Percentiles rank a stretch among this genome's conserved stretches.
Evolutionary conservation across 2,113 vertebrate species (phyloP).

Genomic region (Ailurus styani): DNA sequence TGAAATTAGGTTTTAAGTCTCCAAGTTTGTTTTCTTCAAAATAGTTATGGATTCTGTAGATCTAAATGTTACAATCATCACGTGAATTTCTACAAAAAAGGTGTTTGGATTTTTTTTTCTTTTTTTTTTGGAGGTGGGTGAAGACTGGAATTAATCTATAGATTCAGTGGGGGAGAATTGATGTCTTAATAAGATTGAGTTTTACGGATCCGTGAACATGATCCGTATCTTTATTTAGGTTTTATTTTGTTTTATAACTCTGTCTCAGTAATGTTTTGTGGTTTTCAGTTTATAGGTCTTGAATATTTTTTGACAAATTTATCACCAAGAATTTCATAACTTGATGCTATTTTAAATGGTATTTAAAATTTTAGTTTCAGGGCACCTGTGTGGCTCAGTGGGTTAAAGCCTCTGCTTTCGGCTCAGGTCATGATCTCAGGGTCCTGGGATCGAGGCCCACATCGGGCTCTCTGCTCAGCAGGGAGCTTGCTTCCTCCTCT

Average conservation of each 20-base stretch:
- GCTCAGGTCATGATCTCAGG: too few species aligned
- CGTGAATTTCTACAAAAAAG: neutral
- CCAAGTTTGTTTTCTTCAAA: neutral
- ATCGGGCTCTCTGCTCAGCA: too few species aligned
- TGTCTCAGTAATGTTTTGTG: neutral
- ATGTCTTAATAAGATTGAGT: neutral
- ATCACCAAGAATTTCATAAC: neutral
- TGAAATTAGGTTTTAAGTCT: neutral
- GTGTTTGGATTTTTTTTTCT: neutral
- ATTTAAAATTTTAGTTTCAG: neutral
- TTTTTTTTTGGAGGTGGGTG: neutral
- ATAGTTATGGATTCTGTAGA: neutral
- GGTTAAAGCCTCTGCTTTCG: too few species aligned
- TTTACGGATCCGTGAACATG: neutral
- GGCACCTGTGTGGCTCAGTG: too few species aligned
- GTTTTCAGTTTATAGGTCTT: neutral
- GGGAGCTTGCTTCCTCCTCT: too few species aligned
- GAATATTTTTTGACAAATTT: neutral
- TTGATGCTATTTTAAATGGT: neutral
- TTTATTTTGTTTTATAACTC: neutral
- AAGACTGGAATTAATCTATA: neutral
- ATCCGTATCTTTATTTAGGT: neutral
- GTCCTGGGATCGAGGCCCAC: too few species aligned
- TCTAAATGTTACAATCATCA: neutral
- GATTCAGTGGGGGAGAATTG: neutral